Base-by-base conservation (phyloP, 1,140 invertebrate genomes). In the Atta colombica region DNA sequence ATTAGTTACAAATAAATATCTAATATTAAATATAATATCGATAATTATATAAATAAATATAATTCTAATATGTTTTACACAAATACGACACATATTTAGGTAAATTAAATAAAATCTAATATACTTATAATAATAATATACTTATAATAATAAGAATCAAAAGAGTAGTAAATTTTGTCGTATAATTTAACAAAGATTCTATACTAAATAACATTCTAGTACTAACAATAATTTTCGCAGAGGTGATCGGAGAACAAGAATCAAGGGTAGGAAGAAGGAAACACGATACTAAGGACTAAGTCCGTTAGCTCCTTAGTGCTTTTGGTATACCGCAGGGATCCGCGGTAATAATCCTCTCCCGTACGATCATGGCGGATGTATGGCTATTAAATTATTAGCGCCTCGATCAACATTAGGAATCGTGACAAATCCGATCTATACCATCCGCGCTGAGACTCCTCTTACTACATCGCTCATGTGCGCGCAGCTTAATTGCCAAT, bases 331-430 rank as follows among this genome's bases (percentile, higher is more conserved):
- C 93, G 86, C 92, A 90, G 93, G 93, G 94, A 93, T 92, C 91
- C 85, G 78, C 75, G 86, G 77, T 91, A 92, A 91, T 94, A 93
- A 93, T 94, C 92, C 92, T 90, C 86, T 89, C 82, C 87, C 87
- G 88, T 82, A 87, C 91, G 92, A 94, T 94, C 92, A 92, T 92
- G 88, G 78, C 88, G 90, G 89, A 92, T 92, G 91, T 92, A 94
- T 93, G 89, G 93, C 93, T 95, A 95, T 95, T 95, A 94, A 95
- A 95, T 95, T 95, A 95, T 95, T 95, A 94, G 87, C 88, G 89
- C 92, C 92, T 91, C 94, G 92, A 95, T 94, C 92, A 92, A 91
- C 92, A 94, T 94, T 93, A 94, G 91, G 90, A 94, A 94, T 94
- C 93, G 94, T 95, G 94, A 95, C 94, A 95, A 95, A 95, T 95